These are phyloP conservation scores for Bergia puertoricense DNA, from an alignment of 92 coral and sea anemone species.

Conservation along the genomic window DNA sequence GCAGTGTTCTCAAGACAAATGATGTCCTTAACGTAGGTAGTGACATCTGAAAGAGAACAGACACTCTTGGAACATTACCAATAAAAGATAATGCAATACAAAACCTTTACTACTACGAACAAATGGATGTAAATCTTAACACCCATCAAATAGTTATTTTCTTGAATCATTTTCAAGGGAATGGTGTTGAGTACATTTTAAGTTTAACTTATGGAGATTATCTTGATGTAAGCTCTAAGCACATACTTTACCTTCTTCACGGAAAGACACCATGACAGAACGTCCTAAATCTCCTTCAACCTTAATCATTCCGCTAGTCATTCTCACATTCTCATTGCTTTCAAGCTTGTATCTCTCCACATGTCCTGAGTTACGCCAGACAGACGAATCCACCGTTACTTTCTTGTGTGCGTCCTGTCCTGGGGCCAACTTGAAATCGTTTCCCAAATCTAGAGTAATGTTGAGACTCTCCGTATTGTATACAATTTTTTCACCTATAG, in stretches of 20 bases:
- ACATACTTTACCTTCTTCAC: neutral
- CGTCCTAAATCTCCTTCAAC: neutral
- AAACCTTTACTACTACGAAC: neutral
- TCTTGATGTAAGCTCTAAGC: no score
- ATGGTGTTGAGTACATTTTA: no score
- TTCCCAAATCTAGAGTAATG: neutral
- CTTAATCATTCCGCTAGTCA: neutral
- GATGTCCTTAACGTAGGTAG: neutral
- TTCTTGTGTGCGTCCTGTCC: neutral
- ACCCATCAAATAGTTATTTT: no score
- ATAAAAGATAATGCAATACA: no score
- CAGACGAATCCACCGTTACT: neutral
- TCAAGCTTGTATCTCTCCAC: neutral
- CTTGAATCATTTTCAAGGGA: no score
- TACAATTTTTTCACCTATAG: no score
- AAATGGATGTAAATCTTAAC: no score
- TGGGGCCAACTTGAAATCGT: neutral
- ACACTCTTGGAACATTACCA: neutral
- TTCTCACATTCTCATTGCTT: neutral
- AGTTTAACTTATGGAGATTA: no score
- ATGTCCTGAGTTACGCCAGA: neutral
- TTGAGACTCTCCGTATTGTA: neutral
- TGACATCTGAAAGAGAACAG: neutral
- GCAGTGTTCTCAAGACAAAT: neutral
- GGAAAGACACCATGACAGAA: neutral